Base-by-base conservation (phyloP, 2,113 vertebrate genomes). In the Gorilla gorilla region DNA sequence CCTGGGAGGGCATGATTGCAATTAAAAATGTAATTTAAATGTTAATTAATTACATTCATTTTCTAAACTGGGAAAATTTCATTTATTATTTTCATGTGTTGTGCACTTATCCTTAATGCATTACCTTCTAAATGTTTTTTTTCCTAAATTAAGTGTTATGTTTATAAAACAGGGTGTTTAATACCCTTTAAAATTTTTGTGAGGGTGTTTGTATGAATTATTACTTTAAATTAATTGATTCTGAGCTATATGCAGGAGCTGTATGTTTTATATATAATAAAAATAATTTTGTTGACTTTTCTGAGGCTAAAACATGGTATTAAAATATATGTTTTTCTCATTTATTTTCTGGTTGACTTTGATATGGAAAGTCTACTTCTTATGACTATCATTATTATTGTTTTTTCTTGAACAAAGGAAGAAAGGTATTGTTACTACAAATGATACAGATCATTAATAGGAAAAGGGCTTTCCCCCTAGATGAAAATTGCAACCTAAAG, bases 41-140 rank as follows among this genome's bases (percentile, higher is more conserved):
- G 99, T 99, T 99, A 99, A 99, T 99, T 99, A 99, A 99, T 99
- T 99, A 99, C 99, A 99, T 99, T 99, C 99, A 99, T 99, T 99
- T 99, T 99, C 99, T 99, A 99, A 99, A 99, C 98, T 99, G 99
- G 98, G 99, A 99, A 99, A 99, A 99, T 99, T 98, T 98, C 98
- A 99, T 99, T 99, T 99, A 99, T 99, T 99, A 99, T 99, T 99
- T 99, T 99, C 98, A 99, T 99, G 98, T 99, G 99, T 98, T 98
- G 98, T 98, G 98, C 99, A 99, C 98, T 99, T 99, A 98, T 98
- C 98, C 98, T 99, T 99, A 99, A 99, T 99, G 98, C 97, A 99
- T 99, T 99, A 99, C 99, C 99, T 99, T 98, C 98, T 99, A 99
- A 99, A 98, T 99, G 98, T 98, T 97, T 97, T 98, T 97, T 97